Conservation (phyloP, 2,113 vertebrate genomes). For the Prionailurus viverrinus region DNA sequence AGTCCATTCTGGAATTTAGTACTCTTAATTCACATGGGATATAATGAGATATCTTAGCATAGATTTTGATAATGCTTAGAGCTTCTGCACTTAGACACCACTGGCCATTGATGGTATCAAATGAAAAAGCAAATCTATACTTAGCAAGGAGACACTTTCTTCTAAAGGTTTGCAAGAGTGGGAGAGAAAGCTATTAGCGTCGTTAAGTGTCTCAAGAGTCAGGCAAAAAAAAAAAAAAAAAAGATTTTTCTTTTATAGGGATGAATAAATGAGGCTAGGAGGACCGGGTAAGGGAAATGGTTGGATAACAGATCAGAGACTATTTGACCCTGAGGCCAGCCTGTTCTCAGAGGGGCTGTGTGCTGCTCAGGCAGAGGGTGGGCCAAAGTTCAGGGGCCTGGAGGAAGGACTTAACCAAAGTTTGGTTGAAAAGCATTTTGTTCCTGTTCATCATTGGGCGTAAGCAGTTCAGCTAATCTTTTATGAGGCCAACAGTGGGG, state of each 20-base stretch:
- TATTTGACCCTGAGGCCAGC: not conserved
- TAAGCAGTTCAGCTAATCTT: not conserved
- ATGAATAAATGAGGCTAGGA: not conserved
- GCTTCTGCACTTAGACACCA: not conserved
- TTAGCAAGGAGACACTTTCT: not conserved
- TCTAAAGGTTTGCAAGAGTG: not conserved
- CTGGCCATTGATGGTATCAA: not conserved
- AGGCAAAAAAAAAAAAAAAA: not conserved
- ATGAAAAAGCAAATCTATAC: conserved; percentile 3
- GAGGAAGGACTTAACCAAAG: not conserved
- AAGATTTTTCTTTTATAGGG: not conserved
- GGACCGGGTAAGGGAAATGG: not conserved
- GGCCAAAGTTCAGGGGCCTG: not conserved
- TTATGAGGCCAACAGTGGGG: not conserved
- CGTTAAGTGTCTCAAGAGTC: not conserved
- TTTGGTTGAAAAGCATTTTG: not conserved
- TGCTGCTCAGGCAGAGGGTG: not conserved
- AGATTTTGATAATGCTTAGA: not conserved
- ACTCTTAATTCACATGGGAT: not conserved
- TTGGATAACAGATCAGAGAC: not conserved
- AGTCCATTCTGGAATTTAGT: not conserved
- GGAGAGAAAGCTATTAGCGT: not conserved
- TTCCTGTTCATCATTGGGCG: not conserved
- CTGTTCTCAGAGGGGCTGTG: not conserved
- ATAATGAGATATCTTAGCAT: not conserved